Evolutionary conservation across 2,113 vertebrate genomes (phyloP), one percentile per base, ranked within the genome.

Genomic region (Corythaixoides concolor): DNA sequence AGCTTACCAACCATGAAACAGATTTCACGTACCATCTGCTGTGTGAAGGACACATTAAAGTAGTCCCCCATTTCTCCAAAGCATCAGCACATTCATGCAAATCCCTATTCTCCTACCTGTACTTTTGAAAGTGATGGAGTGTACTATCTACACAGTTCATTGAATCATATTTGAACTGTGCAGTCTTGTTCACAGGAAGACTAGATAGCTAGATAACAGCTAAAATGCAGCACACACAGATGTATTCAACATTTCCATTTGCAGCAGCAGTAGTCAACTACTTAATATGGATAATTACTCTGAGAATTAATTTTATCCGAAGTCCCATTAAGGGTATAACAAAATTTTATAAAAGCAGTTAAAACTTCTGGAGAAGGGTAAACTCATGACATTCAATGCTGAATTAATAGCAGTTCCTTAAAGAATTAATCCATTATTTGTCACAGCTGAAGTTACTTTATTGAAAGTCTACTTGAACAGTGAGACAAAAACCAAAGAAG

Each of bases 1-100:
- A 59, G n/a, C 76, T 96, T 72, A 86, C 96, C 84, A 76, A 16
- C 37, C 87, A 85, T 92, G 88, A 96, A 96, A 52, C 62, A 95
- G 84, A 97, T 97, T 97, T 97, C 95, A 97, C 55, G 62, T 97
- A 49, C 88, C 96, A 96, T 97, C 81, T 97, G 96, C 95, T 89
- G 92, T 91, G 92, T 95, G 95, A 98, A 96, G 97, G 95, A 90
- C 91, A 97, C 66, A 6, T 73, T 39, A 68, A 77, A 88, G 93
- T 85, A 94, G 94, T 53, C 62, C 32, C 77, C 78, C 85, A 30
- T 75, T 95, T 86, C 92, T 93, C 60, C 75, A 74, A 72, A 89
- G 85, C 70, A 88, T 74, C 95, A 97, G 84, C 91, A 96, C 92
- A 91, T 91, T 89, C 70, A 81, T 72, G 76, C 70, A 96, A 66